phyloP scores from a whole-genome alignment of 2,797 vertebrate species.

The Enteromius paludinosus region DNA sequence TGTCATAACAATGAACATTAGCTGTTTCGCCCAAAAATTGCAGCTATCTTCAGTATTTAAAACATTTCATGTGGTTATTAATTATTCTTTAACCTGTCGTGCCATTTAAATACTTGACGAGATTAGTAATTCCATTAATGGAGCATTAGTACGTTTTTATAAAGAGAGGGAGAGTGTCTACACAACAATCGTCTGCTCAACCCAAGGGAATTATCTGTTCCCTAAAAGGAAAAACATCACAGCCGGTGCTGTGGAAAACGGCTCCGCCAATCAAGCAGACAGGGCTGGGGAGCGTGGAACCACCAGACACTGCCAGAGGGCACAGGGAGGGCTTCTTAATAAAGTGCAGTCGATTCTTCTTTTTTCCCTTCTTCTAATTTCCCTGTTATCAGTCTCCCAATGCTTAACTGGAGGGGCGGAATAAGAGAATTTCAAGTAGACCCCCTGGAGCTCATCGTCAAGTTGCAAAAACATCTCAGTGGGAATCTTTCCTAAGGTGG shows the following conservation, averaged over 20 bases:
- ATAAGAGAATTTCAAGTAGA: constrained; percentile 42
- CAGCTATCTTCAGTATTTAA: background rate
- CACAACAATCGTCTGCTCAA: background rate
- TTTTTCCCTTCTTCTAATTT: constrained; percentile 40
- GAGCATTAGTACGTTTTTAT: background rate
- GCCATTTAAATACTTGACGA: constrained; percentile 11
- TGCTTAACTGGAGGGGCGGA: constrained; percentile 29
- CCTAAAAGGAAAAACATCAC: constrained; percentile 7
- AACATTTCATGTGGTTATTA: background rate
- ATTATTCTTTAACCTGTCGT: constrained; percentile 18
- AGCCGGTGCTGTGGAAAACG: constrained; percentile 42
- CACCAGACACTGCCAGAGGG: constrained; percentile 49
- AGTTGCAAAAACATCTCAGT: constrained; percentile 31
- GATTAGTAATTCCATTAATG: constrained; percentile 10
- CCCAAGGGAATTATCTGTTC: constrained; percentile 40
- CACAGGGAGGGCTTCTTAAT: constrained; percentile 42
- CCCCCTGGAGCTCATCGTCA: constrained; percentile 35
- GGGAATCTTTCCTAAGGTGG: constrained; percentile 31
- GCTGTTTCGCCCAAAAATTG: background rate
- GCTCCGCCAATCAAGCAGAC: constrained; percentile 29
- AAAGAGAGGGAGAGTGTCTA: background rate
- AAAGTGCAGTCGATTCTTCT: constrained; percentile 40
- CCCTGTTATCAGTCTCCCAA: constrained; percentile 50
- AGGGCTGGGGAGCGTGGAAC: background rate
- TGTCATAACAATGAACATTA: constrained; percentile 17